Conservation (phyloP, 64 coral and sea anemone genomes). For the Montipora foliosa region DNA sequence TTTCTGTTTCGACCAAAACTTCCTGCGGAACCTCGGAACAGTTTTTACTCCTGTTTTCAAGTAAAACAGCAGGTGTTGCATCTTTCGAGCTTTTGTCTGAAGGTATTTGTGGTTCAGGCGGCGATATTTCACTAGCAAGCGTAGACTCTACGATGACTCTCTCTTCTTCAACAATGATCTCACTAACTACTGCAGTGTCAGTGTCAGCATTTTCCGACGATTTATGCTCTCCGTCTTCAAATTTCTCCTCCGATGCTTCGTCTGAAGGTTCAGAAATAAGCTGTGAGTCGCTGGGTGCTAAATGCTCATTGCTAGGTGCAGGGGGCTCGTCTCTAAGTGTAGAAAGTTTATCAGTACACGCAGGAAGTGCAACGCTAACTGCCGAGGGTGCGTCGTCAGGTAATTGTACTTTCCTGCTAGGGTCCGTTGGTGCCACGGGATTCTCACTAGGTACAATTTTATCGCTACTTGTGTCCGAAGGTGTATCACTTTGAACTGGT, state of each 20-base stretch:
- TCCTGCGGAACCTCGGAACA: not conserved
- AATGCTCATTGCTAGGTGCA: not conserved
- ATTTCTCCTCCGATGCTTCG: not conserved
- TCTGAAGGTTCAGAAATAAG: not conserved
- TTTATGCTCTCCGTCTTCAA: not conserved
- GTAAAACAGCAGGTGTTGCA: not conserved
- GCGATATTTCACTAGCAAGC: not conserved
- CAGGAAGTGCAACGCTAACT: not conserved
- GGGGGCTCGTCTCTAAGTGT: not conserved
- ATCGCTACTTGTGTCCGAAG: not conserved
- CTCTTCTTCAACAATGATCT: not conserved
- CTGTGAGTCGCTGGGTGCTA: not conserved
- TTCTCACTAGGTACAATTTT: not conserved
- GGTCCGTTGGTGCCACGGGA: not conserved
- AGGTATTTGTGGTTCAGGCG: not conserved
- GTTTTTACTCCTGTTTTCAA: not conserved
- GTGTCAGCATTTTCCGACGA: not conserved
- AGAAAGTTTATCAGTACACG: not conserved
- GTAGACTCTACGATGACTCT: constrained; percentile 5
- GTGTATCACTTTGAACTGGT: not conserved
- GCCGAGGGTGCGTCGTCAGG: not conserved
- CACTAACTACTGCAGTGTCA: not conserved
- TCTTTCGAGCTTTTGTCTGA: not conserved
- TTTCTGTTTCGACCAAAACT: not conserved
- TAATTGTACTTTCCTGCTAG: not conserved